A percentile compares a stretch with the other conserved stretches of the same genome.
Conservation (phyloP, 2,797 vertebrate species). For the Ispidina lecontei region DNA sequence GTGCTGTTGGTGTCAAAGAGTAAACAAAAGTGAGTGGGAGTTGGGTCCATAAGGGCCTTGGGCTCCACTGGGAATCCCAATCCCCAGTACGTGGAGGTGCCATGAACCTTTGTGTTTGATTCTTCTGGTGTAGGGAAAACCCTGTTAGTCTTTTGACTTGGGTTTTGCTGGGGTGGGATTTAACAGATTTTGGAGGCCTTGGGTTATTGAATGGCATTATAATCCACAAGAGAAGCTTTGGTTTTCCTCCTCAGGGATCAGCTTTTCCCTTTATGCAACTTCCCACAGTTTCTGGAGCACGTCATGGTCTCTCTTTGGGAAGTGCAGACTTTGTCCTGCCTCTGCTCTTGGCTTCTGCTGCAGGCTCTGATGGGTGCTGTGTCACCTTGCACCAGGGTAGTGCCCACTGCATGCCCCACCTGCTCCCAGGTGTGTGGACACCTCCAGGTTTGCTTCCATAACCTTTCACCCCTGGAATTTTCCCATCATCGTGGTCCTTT, state of each 20-base stretch:
- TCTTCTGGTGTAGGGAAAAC: not conserved
- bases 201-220: not conserved
- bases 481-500: not conserved
- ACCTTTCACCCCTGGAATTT: not conserved
- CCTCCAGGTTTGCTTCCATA: not conserved
- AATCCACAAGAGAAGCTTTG: constrained; percentile 38
- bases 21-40: not conserved
- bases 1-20: not conserved
- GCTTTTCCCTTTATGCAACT: constrained; percentile 57
- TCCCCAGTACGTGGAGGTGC: not conserved
- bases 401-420: not conserved
- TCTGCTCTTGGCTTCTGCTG: not conserved
- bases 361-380: not conserved
- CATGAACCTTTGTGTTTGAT: not conserved
- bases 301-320: not conserved
- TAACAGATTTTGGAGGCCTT: not conserved
- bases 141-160: not conserved
- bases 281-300: constrained; percentile 18
- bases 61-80: not conserved
- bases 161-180: not conserved
- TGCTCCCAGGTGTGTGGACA: not conserved
- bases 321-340: not conserved
- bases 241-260: constrained; percentile 26
- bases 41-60: not conserved
- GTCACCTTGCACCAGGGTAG: not conserved